Base-by-base conservation (phyloP, 1,140 invertebrate genomes). In the Sarcophaga peregrina region DNA sequence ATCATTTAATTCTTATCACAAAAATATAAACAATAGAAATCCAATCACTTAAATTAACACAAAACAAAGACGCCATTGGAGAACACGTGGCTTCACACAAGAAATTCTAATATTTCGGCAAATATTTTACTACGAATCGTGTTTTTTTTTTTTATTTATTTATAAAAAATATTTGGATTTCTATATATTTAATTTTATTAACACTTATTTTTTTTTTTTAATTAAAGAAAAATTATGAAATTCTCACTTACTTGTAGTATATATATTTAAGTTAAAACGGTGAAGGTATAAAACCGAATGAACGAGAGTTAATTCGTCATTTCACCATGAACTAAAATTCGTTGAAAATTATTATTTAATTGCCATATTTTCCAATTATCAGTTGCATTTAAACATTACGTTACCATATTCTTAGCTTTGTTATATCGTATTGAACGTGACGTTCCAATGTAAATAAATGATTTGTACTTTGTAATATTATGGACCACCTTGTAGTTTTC, bases 251-350 rank as follows among this genome's bases (percentile, higher is more conserved):
- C 86, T 83, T 87, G 85, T 85, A 86, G 85, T 85, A 68, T 68
- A 20, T 85, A 82, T 84, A 83, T 84, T 58, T 84, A 86, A 86
- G 86, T 84, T 85, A 85, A 84, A 80, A 85, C 81, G 85, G 85
- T 85, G 80, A 88, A 88, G 84, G 85, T 81, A 84, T 87, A 87
- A 88, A 88, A 86, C 85, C 86, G 84, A 88, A 88, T 88, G 87
- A 83, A 83, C 85, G 87, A 88, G 85, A 80, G 25, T 17, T n/a
- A 25, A 48, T 50, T 78, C 75, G 74, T 76, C 74, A n/a, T 47
- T 47, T n/a, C 0, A 47, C 47, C 75, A 78, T 13, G 4, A 78
- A 78, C 47, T 47, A 7, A 52, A 48, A 50, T 78, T 78, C 47
- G 47, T 20, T 78, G 13, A 46, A 25, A 37, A 37, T 37, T 37